phyloP scores from a whole-genome alignment of 2,888 invertebrate genomes.

The Cheilosia urbana region DNA sequence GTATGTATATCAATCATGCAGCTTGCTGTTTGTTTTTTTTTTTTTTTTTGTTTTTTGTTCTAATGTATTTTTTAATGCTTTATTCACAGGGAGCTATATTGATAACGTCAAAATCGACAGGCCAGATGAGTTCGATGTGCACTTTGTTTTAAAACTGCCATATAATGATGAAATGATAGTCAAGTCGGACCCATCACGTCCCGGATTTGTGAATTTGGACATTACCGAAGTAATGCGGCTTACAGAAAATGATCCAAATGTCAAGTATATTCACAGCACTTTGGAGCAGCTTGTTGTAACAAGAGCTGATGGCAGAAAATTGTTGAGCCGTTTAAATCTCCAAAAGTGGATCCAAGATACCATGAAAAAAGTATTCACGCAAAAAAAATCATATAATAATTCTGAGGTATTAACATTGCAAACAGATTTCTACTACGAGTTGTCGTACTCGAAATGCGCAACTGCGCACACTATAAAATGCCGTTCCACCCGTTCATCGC shows the following conservation, averaged over 20 bases:
- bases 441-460: conserved; percentile 48
- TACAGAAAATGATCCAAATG: conserved; percentile 2
- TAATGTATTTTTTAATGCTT: neutral
- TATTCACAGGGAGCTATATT: conserved; percentile 75
- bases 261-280: neutral
- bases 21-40: neutral
- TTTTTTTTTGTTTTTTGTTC: neutral
- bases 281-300: conserved; percentile 35
- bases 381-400: neutral
- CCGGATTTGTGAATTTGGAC: conserved; percentile 76
- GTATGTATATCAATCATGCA: too few relatives aligned
- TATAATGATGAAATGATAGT: conserved; percentile 31
- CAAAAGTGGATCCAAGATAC: conserved; percentile 75
- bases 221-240: conserved; percentile 31
- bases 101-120: conserved; percentile 76
- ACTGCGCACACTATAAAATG: conserved; percentile 77
- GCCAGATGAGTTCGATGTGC: conserved; percentile 77
- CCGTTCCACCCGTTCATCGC: neutral
- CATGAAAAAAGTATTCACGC: conserved; percentile 49
- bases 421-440: conserved; percentile 21
- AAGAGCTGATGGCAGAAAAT: conserved; percentile 1
- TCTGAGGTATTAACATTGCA: neutral
- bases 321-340: conserved; percentile 57
- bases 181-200: conserved; percentile 37
- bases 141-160: conserved; percentile 71